Base-by-base conservation (phyloP, 2,888 invertebrate species). In the Kryphioiulus occultus region DNA sequence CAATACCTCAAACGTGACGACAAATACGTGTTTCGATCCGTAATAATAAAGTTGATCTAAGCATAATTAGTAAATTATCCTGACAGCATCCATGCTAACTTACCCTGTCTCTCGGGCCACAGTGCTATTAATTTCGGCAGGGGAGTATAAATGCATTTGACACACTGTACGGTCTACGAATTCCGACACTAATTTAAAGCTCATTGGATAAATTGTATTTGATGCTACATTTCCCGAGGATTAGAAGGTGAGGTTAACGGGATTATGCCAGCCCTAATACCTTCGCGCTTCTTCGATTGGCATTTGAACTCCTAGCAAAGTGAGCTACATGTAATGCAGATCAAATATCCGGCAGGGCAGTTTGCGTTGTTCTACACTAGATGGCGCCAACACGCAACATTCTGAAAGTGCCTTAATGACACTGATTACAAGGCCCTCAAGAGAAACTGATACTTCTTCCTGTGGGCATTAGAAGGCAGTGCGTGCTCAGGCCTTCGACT, bases 201-300 rank as follows among this genome's bases (percentile, higher is more conserved):
- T 42, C 84, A 84, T 9, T 42, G 84, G 84, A 84, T 84, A 84
- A 84, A 84, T 35, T 42, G 84, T 42, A 84, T 84, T 84, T 84
- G 84, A 84, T 84, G 84, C 84, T 42, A 30, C 84, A 84, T 35
- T 84, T 84, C 39, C 22, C 42, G 10, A 84, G 84, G 84, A 84
- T 84, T 84, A 84, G 42, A 42, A 35, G 39, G 35, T 42, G 42
- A 84, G 84, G 84, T 35, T 84, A 84, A 84, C 42, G 84, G 42
- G 84, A 42, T 84, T 84, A 84, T 42, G 35, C 17, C 22, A 35
- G 68, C 68, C 10, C 68, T 59, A 59, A 59, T 59, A 59, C 68
- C 26, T 68, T 59, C 26, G 26, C 68, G 26, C 12, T 68, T 68
- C 68, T n/a, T 53, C 17, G 53, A 53, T 53, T 17, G 17, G 53